Evolutionary conservation across 1,140 invertebrate genomes (phyloP).

Genomic region (Leptopilina boulardi): DNA sequence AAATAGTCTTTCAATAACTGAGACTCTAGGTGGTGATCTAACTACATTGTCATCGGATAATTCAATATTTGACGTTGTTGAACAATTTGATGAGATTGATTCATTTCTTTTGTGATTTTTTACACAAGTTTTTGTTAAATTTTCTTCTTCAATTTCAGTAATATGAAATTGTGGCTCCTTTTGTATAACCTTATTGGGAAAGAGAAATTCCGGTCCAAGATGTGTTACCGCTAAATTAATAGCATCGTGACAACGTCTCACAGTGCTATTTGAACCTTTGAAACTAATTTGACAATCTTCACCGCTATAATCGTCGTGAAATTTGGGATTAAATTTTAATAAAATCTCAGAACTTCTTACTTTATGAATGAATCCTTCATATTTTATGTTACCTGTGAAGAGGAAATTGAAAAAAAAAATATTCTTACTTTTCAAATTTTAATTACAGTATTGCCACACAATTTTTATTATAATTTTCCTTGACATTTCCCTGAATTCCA

Average conservation of each 20-base stretch:
- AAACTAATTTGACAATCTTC: constrained; percentile 82
- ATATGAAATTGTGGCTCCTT: constrained; percentile 65
- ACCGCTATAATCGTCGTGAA: constrained; percentile 82
- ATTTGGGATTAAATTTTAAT: constrained; percentile 84
- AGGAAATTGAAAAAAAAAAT: background rate
- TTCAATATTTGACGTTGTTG: constrained; percentile 38
- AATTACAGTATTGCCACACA: too few species aligned
- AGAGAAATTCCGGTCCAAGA: constrained; percentile 81
- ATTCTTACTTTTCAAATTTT: too few species aligned
- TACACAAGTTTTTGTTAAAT: constrained; percentile 9
- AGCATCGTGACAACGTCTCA: constrained; percentile 82
- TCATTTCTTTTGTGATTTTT: constrained; percentile 41
- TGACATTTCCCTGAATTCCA: too few species aligned
- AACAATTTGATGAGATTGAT: constrained; percentile 50
- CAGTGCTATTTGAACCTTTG: constrained; percentile 77
- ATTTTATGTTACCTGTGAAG: constrained; percentile 64
- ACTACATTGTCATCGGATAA: constrained; percentile 32
- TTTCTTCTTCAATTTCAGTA: constrained; percentile 52
- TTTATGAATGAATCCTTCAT: constrained; percentile 89
- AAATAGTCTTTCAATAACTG: constrained; percentile 54
- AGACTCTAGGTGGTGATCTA: constrained; percentile 47
- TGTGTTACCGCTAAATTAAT: constrained; percentile 77
- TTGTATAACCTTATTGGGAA: constrained; percentile 77
- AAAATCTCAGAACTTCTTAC: constrained; percentile 81
- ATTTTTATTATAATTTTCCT: too few species aligned